Evolutionary conservation across 2,888 invertebrate genomes (phyloP).

Genomic region (Drosophila anomalipes): DNA sequence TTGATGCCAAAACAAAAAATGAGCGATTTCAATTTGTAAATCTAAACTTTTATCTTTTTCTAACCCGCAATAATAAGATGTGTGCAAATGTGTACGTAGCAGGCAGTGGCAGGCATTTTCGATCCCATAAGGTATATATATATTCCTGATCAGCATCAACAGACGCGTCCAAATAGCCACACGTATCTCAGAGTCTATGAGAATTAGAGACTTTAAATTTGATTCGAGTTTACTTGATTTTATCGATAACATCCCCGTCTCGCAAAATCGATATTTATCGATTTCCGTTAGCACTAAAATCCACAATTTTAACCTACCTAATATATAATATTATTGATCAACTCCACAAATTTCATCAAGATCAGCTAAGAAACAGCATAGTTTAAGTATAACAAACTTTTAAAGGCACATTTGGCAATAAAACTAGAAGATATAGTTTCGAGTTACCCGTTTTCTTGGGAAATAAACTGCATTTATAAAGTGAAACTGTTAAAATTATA

Average conservation of each 20-base stretch:
- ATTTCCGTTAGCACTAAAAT: too few species aligned
- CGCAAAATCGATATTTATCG: too few species aligned
- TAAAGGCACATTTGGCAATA: background rate
- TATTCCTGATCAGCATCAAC: background rate
- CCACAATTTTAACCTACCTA: background rate
- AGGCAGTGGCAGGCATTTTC: background rate
- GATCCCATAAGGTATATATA: background rate
- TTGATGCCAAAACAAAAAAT: background rate
- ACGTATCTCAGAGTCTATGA: background rate
- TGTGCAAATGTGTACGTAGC: background rate
- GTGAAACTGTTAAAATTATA: background rate
- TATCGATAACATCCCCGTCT: background rate
- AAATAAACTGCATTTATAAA: background rate
- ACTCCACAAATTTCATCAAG: background rate
- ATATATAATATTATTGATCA: background rate
- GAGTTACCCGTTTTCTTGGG: too few species aligned
- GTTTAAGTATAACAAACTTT: background rate
- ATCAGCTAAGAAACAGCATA: background rate
- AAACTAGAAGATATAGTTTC: background rate
- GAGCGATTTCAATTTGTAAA: background rate
- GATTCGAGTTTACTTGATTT: background rate
- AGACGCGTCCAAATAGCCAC: background rate
- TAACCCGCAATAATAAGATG: background rate
- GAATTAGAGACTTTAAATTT: background rate
- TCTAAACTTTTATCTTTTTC: background rate